Conservation (phyloP, 2,888 invertebrate species). For the Metopia argyrocephala region DNA sequence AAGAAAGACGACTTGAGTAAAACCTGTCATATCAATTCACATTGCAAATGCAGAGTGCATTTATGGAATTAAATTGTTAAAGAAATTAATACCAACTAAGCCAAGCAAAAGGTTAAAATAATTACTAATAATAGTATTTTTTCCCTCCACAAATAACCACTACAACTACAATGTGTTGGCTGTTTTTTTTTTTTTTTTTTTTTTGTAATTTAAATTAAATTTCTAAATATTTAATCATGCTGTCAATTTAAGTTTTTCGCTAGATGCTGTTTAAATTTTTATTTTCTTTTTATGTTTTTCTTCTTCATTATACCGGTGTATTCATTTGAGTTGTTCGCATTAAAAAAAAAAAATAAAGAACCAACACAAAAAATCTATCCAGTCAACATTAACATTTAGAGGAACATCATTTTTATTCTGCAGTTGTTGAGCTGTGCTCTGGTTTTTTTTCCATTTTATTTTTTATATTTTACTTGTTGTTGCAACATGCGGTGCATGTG, state of each 20-base stretch:
- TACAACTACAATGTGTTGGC: neutral
- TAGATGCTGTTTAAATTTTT: slow-evolving; percentile 43
- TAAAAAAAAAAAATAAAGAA: neutral
- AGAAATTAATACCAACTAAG: slow-evolving; percentile 16
- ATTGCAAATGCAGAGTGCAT: slow-evolving; percentile 23
- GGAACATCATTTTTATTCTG: slow-evolving; percentile 47
- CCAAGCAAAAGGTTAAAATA: slow-evolving; percentile 51
- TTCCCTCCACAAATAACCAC: neutral
- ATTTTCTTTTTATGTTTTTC: slow-evolving; percentile 42
- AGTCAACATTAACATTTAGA: slow-evolving; percentile 58
- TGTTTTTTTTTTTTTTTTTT: neutral
- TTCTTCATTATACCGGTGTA: slow-evolving; percentile 36
- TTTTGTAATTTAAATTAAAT: slow-evolving; percentile 54
- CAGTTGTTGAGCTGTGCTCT: neutral
- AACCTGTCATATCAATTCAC: slow-evolving; percentile 50
- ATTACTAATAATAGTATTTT: neutral
- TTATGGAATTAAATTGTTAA: slow-evolving; percentile 17
- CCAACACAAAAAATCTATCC: slow-evolving; percentile 44
- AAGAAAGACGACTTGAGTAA: neutral
- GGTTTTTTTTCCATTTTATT: slow-evolving; percentile 8
- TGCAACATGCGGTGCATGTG: slow-evolving; percentile 60
- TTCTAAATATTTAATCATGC: slow-evolving; percentile 58
- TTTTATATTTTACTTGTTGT: slow-evolving; percentile 21
- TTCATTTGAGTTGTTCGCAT: slow-evolving; percentile 46
- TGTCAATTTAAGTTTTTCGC: slow-evolving; percentile 57